Evolutionary conservation across 2,797 vertebrate species (phyloP).

Genomic region (Muscicapa striata): DNA sequence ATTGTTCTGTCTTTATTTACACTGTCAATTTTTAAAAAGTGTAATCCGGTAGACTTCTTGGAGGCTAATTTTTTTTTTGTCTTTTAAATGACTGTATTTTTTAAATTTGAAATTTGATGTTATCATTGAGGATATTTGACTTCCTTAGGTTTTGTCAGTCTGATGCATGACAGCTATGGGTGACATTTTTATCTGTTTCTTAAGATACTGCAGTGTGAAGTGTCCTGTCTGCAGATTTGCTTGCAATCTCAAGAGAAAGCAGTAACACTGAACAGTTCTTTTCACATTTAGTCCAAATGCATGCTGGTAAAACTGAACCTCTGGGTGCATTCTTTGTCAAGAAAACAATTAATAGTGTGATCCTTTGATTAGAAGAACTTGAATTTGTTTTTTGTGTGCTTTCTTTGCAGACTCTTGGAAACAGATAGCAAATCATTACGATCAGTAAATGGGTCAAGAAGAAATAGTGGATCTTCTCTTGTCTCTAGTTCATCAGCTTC

Average conservation of each 20-base stretch:
- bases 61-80: not conserved
- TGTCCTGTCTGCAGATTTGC: not conserved
- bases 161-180: not conserved
- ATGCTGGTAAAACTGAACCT: not conserved
- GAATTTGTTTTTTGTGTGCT: conserved; percentile 15
- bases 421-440: conserved; percentile 95
- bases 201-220: not conserved
- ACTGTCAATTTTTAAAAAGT: not conserved
- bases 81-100: not conserved
- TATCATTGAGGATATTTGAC: not conserved
- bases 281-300: not conserved
- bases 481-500: conserved; percentile 98
- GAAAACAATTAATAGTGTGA: not conserved
- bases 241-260: not conserved
- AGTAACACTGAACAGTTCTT: not conserved
- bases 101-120: not conserved
- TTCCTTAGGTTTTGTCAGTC: not conserved
- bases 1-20: not conserved
- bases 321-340: not conserved
- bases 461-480: conserved; percentile 96
- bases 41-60: not conserved
- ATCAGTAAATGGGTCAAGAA: conserved; percentile 95
- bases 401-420: conserved; percentile 88
- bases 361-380: not conserved
- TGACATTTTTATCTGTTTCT: not conserved